A percentile compares a stretch with the other conserved stretches of the same genome.
Conservation (phyloP, 2,888 invertebrate genomes). For the Alentia gelatinosa region DNA sequence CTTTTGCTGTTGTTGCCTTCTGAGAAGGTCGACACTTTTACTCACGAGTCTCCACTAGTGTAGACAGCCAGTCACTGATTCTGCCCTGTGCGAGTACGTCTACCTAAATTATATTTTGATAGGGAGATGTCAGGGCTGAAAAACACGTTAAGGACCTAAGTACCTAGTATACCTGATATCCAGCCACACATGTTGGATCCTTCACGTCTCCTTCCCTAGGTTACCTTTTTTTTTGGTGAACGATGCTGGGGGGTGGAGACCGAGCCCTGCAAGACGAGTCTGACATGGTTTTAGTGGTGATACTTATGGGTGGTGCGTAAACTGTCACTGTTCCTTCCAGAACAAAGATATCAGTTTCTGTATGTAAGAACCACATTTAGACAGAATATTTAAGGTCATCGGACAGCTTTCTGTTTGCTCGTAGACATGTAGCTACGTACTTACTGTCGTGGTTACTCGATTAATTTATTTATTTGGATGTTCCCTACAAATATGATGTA, state of each 20-base stretch:
- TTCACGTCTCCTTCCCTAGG: not conserved
- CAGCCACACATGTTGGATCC: not conserved
- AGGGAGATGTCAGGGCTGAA: no score
- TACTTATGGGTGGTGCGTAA: not conserved
- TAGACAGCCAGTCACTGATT: not conserved
- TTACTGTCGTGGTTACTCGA: no score
- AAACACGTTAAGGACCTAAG: not conserved
- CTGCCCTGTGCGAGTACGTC: not conserved
- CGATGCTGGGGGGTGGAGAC: not conserved
- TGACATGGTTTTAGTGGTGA: not conserved
- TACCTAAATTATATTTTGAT: not conserved
- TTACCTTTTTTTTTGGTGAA: not conserved
- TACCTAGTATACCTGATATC: not conserved
- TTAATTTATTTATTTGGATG: no score
- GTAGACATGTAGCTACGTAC: no score
- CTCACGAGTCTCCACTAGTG: no score
- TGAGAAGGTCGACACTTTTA: not conserved
- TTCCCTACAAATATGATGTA: no score
- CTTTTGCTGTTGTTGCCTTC: not conserved
- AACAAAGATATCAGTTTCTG: no score
- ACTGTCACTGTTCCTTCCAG: not conserved
- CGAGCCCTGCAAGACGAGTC: not conserved
- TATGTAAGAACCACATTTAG: no score
- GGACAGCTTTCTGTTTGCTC: no score
- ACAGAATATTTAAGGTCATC: no score